phyloP scores from a whole-genome alignment of 2,797 vertebrate species.

The Thaleichthys pacificus region DNA sequence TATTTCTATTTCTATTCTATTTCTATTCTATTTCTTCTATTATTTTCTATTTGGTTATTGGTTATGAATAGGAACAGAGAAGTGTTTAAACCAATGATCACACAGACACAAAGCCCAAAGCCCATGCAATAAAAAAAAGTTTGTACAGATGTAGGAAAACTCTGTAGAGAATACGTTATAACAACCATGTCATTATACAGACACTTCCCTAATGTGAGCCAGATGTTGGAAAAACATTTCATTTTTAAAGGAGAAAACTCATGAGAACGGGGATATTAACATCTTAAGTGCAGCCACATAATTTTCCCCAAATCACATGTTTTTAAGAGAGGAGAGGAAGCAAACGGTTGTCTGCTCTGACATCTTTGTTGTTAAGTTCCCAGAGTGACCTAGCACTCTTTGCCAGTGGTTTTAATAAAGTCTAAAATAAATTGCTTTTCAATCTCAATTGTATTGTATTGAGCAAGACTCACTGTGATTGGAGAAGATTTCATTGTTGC shows the following conservation, averaged over 20 bases:
- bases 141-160: slow-evolving; percentile 23
- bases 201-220: slow-evolving; percentile 31
- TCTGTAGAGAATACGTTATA: slow-evolving; percentile 23
- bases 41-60: no score
- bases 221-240: slow-evolving; percentile 35
- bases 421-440: not conserved
- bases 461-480: slow-evolving; percentile 64
- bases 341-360: slow-evolving; percentile 9
- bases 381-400: slow-evolving; percentile 17
- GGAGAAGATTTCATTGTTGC: slow-evolving; percentile 63
- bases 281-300: slow-evolving; percentile 32
- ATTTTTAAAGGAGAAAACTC: slow-evolving; percentile 3
- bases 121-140: not conserved
- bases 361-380: slow-evolving; percentile 3
- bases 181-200: slow-evolving; percentile 34
- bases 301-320: slow-evolving; percentile 36
- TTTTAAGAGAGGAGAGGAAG: slow-evolving; percentile 22
- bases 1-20: no score
- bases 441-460: not conserved
- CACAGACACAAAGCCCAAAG: not conserved
- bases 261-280: slow-evolving; percentile 19
- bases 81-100: no score
- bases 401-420: not conserved
- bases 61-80: no score
- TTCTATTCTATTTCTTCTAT: no score